phyloP scores from a whole-genome alignment of 2,888 invertebrate species.

The Itoplectis maculator region DNA sequence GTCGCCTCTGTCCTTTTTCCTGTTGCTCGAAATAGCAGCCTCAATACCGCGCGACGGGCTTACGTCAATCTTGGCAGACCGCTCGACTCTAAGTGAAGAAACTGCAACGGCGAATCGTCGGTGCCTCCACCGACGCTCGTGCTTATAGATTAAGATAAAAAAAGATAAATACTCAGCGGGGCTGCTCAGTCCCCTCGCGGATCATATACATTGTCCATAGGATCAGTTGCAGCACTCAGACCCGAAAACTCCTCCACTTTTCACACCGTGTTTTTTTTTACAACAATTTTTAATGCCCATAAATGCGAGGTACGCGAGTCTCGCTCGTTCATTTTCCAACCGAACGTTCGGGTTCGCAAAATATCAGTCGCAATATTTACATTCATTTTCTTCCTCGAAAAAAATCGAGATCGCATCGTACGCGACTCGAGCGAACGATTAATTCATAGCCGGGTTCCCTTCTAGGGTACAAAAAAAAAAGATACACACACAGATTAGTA shows the following conservation, averaged over 20 bases:
- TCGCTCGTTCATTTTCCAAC: too few species aligned
- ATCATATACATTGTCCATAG: neutral
- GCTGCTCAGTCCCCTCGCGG: neutral
- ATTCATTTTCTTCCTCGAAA: too few species aligned
- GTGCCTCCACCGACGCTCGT: constrained; percentile 19
- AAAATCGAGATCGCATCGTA: too few species aligned
- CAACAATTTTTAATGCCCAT: too few species aligned
- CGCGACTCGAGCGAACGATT: too few species aligned
- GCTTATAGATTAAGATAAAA: constrained; percentile 9
- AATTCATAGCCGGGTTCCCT: too few species aligned
- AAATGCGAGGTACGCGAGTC: too few species aligned
- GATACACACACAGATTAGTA: neutral
- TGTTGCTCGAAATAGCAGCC: constrained; percentile 77
- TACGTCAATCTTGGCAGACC: constrained; percentile 76
- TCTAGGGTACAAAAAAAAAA: neutral
- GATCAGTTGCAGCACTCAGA: neutral
- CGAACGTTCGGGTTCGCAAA: too few species aligned
- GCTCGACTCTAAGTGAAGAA: constrained; percentile 63
- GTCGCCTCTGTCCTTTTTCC: constrained; percentile 65
- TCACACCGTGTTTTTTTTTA: too few species aligned
- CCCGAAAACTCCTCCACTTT: too few species aligned
- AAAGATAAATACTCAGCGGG: constrained; percentile 8
- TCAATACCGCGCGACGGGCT: constrained; percentile 74
- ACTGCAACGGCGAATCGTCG: constrained; percentile 44
- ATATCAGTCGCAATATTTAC: too few species aligned